A percentile compares a stretch with the other conserved stretches of the same genome.
Conservation (phyloP, 2,888 invertebrate species). For the Xylocampa areola region DNA sequence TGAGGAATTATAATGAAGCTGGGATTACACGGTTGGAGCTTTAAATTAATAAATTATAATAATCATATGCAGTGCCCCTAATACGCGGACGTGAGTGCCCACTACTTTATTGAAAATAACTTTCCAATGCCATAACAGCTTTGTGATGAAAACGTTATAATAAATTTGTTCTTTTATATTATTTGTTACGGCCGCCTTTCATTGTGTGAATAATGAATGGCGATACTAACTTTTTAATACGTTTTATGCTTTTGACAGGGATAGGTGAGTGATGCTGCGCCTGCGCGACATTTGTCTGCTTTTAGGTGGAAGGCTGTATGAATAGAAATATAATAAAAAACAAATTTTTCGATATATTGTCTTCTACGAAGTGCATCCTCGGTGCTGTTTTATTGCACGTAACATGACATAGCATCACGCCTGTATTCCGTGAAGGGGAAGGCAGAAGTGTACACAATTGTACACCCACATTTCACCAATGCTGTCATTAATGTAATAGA, state of each 20-base stretch:
- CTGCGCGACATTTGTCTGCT: too few species aligned
- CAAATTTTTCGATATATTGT: too few species aligned
- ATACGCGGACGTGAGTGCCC: slow-evolving; percentile 43
- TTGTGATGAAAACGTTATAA: slow-evolving; percentile 38
- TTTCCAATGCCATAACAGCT: slow-evolving; percentile 50
- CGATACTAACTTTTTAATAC: not conserved
- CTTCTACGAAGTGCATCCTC: too few species aligned
- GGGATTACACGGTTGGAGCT: slow-evolving; percentile 70
- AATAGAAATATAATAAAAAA: too few species aligned
- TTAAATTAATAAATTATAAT: slow-evolving; percentile 69
- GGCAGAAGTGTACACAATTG: too few species aligned
- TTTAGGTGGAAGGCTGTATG: too few species aligned
- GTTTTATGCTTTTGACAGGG: not conserved
- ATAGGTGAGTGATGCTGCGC: too few species aligned
- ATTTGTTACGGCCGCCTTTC: slow-evolving; percentile 1
- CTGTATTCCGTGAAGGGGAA: too few species aligned
- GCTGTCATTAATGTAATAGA: too few species aligned
- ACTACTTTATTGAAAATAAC: slow-evolving; percentile 42
- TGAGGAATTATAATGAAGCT: slow-evolving; percentile 77
- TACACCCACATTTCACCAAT: too few species aligned
- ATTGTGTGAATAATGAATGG: not conserved
- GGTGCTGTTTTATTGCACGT: too few species aligned
- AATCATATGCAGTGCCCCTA: slow-evolving; percentile 62
- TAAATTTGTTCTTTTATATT: slow-evolving; percentile 13
- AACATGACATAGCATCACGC: too few species aligned